Percentiles rank a stretch among this genome's conserved stretches.
phyloP scores from a whole-genome alignment of 2,888 invertebrate species.

The Acleris holmiana region DNA sequence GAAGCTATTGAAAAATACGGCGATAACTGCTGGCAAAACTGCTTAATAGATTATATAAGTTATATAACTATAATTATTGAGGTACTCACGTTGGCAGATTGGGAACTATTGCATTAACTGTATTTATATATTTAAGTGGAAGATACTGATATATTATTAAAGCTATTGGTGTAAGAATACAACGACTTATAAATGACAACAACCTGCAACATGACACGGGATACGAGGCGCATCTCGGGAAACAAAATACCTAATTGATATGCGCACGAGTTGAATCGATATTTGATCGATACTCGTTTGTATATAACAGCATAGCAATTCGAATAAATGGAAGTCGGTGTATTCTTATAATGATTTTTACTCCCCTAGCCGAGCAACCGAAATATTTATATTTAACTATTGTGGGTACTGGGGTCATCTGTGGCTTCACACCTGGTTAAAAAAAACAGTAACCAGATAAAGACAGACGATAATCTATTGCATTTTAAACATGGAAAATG shows the following conservation, averaged over 20 bases:
- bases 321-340: constrained; percentile 59
- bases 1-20: constrained; percentile 24
- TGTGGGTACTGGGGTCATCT: constrained; percentile 67
- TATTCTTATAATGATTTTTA: constrained; percentile 62
- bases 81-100: constrained; percentile 75
- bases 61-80: constrained; percentile 69
- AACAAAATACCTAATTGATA: neutral
- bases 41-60: constrained; percentile 35
- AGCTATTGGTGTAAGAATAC: constrained; percentile 77
- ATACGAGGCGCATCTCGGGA: neutral
- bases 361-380: constrained; percentile 70
- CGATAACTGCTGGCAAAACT: constrained; percentile 19
- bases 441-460: constrained; percentile 42
- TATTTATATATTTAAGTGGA: constrained; percentile 71
- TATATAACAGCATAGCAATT: constrained; percentile 27
- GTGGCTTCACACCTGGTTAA: constrained; percentile 40
- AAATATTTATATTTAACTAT: constrained; percentile 75
- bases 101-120: constrained; percentile 77
- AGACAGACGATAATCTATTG: constrained; percentile 71
- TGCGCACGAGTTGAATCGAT: constrained; percentile 3
- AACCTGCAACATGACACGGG: constrained; percentile 40
- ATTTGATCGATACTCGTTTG: constrained; percentile 24
- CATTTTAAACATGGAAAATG: constrained; percentile 82
- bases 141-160: constrained; percentile 82
- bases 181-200: constrained; percentile 64